Evolutionary conservation across 1,140 invertebrate genomes (phyloP).

Genomic region (Delia radicum): DNA sequence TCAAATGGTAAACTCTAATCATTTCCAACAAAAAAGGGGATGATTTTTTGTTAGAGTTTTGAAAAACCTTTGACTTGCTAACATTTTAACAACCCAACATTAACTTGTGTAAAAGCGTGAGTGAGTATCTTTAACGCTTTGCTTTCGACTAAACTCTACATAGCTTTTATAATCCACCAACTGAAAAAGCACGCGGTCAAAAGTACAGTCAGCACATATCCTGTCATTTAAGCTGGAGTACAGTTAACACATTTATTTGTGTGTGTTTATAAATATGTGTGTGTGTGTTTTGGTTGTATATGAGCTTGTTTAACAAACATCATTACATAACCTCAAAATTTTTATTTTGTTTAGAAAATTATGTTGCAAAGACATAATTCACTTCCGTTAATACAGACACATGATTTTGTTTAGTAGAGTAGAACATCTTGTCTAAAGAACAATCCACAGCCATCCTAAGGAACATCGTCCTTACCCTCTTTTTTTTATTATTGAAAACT

Average conservation of each 20-base stretch:
- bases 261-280: background rate
- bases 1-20: background rate
- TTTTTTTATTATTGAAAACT: background rate
- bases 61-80: background rate
- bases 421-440: background rate
- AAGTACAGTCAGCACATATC: background rate
- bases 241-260: background rate
- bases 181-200: background rate
- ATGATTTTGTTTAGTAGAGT: background rate
- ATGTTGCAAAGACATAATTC: constrained; percentile 7
- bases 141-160: background rate
- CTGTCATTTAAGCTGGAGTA: background rate
- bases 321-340: constrained; percentile 8
- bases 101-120: background rate
- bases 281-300: background rate
- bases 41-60: background rate
- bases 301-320: background rate
- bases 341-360: constrained; percentile 4
- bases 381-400: constrained; percentile 18
- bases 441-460: background rate
- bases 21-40: background rate
- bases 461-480: background rate
- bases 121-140: background rate
- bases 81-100: background rate
- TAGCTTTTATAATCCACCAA: background rate